Conservation (phyloP, 1,140 invertebrate genomes). For the Drosophila melanica region DNA sequence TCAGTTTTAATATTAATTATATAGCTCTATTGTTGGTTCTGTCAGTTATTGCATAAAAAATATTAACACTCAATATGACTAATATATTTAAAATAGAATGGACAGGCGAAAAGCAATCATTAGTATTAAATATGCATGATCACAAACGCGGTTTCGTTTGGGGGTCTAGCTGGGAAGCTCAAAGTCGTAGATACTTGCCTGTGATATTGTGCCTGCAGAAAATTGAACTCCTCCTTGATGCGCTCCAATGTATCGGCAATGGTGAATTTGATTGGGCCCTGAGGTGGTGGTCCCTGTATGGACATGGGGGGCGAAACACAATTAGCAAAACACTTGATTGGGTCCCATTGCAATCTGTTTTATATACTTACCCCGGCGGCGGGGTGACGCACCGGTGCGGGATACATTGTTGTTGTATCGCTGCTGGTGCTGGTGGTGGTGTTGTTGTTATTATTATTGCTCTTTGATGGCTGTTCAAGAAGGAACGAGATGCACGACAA, state of each 20-base stretch:
- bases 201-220: slow-evolving; percentile 99
- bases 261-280: slow-evolving; percentile 97
- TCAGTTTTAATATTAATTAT: too few relatives aligned
- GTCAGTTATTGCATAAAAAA: too few relatives aligned
- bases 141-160: neutral
- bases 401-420: slow-evolving; percentile 81
- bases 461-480: slow-evolving; percentile 37
- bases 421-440: slow-evolving; percentile 51
- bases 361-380: slow-evolving; percentile 81
- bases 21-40: too few relatives aligned
- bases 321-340: slow-evolving; percentile 59
- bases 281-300: slow-evolving; percentile 92
- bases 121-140: neutral
- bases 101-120: too few relatives aligned
- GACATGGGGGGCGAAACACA: slow-evolving; percentile 54
- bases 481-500: slow-evolving; percentile 19
- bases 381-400: slow-evolving; percentile 83
- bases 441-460: slow-evolving; percentile 36
- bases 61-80: too few relatives aligned
- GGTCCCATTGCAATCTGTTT: slow-evolving; percentile 33
- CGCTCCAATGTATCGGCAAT: slow-evolving; percentile 98
- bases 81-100: too few relatives aligned
- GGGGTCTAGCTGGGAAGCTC: neutral
- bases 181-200: slow-evolving; percentile 90
- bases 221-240: slow-evolving; percentile 99